Evolutionary conservation across 2,797 vertebrate species (phyloP).

Genomic region (Anguilla obscura): DNA sequence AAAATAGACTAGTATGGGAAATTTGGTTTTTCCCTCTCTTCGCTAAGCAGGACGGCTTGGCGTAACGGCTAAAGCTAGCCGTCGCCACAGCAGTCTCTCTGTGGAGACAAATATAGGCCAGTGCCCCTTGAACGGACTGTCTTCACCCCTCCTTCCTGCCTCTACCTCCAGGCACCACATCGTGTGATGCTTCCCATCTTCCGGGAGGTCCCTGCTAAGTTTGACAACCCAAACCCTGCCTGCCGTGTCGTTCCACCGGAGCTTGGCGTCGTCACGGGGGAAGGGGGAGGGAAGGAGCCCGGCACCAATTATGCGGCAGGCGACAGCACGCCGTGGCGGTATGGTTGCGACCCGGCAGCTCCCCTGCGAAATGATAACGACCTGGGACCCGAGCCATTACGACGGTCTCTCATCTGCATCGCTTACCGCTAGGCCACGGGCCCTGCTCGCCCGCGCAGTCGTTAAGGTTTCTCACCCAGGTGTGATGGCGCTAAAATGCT

Average conservation of each 20-base stretch:
- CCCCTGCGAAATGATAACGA: not conserved
- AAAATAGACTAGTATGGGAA: constrained; percentile 12
- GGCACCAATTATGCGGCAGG: not conserved
- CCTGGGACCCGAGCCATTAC: not conserved
- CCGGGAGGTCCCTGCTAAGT: constrained; percentile 42
- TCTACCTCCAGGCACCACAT: constrained; percentile 40
- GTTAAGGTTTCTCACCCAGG: not conserved
- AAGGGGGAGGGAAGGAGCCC: not conserved
- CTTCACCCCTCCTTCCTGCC: constrained; percentile 37
- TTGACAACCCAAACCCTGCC: constrained; percentile 42
- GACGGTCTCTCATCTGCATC: not conserved
- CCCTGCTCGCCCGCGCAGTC: not conserved
- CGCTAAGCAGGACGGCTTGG: constrained; percentile 24
- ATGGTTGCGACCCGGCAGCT: not conserved
- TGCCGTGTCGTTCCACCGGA: not conserved
- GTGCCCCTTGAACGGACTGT: constrained; percentile 40
- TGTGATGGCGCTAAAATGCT: not conserved
- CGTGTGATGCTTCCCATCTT: constrained; percentile 45
- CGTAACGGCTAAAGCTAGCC: constrained; percentile 33
- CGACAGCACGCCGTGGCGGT: not conserved
- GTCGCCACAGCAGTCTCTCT: constrained; percentile 32
- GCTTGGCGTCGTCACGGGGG: not conserved
- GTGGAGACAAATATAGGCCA: constrained; percentile 47
- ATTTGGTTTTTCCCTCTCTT: not conserved
- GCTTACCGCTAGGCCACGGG: not conserved